Conservation (phyloP, 2,113 vertebrate genomes). For the Vulpes lagopus region DNA sequence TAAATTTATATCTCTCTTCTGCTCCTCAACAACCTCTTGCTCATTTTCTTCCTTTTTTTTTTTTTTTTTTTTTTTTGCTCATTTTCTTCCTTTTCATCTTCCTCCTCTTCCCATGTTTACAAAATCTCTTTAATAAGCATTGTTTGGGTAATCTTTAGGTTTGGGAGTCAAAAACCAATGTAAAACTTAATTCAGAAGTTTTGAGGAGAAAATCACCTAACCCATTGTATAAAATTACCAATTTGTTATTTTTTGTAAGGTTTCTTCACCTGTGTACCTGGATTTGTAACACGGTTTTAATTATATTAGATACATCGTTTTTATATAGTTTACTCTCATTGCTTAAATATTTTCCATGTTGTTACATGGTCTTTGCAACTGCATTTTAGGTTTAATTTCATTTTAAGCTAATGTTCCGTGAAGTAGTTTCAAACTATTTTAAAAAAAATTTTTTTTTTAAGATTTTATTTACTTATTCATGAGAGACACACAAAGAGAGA, state of each 20-base stretch:
- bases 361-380: not conserved
- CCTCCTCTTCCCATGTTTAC: not conserved
- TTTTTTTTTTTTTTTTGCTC: not conserved
- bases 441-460: too few relatives aligned
- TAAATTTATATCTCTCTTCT: not conserved
- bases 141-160: not conserved
- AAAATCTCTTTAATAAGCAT: conserved; percentile 18
- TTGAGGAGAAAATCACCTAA: not conserved
- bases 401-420: not conserved
- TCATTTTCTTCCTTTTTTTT: not conserved
- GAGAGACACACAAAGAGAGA: too few relatives aligned
- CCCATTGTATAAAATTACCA: not conserved
- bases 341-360: not conserved
- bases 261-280: not conserved
- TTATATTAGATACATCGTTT: not conserved
- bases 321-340: conserved; percentile 1
- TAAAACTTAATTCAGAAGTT: conserved; percentile 1
- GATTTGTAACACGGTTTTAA: conserved; percentile 5
- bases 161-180: not conserved
- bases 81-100: not conserved
- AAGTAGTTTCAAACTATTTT: not conserved
- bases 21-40: not conserved
- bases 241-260: not conserved
- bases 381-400: not conserved
- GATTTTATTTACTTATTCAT: too few relatives aligned